Percentiles rank a stretch among this genome's conserved stretches.
Evolutionary conservation across 2,113 vertebrate species (phyloP).

Genomic region (Microtus montanus): DNA sequence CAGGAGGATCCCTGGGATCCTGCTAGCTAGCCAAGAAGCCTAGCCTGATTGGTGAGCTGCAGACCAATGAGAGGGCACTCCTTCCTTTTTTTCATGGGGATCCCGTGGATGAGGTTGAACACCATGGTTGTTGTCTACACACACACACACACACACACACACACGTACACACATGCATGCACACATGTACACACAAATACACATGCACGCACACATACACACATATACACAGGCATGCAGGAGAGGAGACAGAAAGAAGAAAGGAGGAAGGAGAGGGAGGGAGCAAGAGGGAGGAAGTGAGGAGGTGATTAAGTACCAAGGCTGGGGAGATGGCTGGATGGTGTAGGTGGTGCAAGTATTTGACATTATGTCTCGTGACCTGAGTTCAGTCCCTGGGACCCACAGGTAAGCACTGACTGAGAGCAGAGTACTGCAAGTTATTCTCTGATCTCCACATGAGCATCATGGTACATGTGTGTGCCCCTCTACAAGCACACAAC

Average conservation of each 20-base stretch:
- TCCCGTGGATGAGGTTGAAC: background rate
- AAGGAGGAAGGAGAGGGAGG: background rate
- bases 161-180: background rate
- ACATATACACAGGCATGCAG: no score
- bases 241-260: fast-evolving
- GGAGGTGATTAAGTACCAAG: background rate
- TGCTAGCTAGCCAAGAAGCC: no score
- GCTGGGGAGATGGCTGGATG: background rate
- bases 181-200: no score
- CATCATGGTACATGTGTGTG: no score
- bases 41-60: background rate
- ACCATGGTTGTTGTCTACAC: background rate
- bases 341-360: background rate
- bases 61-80: background rate
- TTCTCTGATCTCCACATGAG: background rate
- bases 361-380: background rate
- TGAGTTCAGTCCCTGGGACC: background rate
- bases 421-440: background rate
- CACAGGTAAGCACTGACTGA: background rate
- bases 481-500: background rate
- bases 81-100: no score
- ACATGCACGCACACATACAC: no score
- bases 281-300: no score
- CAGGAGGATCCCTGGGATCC: background rate
- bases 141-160: background rate